These are phyloP conservation scores for Eptesicus fuscus DNA, from an alignment of 2,113 vertebrate species.

Conservation along the genomic window DNA sequence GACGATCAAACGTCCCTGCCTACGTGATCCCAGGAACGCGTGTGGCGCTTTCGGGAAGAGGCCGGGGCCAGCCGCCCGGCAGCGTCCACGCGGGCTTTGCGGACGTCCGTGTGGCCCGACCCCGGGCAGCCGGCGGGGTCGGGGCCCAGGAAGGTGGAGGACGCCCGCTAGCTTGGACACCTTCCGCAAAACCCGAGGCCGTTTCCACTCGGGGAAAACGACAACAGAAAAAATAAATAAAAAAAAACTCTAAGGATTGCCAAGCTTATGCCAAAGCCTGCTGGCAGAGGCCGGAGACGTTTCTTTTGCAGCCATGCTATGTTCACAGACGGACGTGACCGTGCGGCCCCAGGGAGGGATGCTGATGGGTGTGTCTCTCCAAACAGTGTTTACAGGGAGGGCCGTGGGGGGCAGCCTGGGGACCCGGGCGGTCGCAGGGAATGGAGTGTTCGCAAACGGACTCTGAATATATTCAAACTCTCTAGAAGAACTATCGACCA, in stretches of 20 bases:
- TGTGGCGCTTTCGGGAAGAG: slow-evolving; percentile 75
- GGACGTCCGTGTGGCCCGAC: slow-evolving; percentile 50
- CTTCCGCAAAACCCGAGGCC: slow-evolving; percentile 47
- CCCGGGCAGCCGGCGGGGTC: slow-evolving; percentile 47
- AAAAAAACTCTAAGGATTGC: slow-evolving; percentile 55
- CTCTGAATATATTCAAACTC: slow-evolving; percentile 80
- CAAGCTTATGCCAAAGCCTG: slow-evolving; percentile 69
- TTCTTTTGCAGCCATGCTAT: slow-evolving; percentile 62
- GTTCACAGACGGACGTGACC: slow-evolving; percentile 69
- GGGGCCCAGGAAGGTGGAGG: slow-evolving; percentile 50
- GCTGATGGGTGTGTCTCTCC: slow-evolving; percentile 67
- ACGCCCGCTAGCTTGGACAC: slow-evolving; percentile 65
- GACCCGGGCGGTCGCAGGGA: slow-evolving; percentile 62
- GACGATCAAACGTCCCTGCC: slow-evolving; percentile 90
- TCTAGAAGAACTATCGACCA: slow-evolving; percentile 80
- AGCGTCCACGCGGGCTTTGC: slow-evolving; percentile 41
- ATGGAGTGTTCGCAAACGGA: slow-evolving; percentile 74
- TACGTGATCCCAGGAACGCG: slow-evolving; percentile 78
- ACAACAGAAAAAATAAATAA: slow-evolving; percentile 32
- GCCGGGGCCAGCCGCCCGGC: slow-evolving; percentile 36
- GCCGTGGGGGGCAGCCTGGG: slow-evolving; percentile 55
- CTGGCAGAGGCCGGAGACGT: slow-evolving; percentile 69
- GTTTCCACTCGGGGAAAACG: slow-evolving; percentile 65
- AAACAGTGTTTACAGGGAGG: slow-evolving; percentile 72
- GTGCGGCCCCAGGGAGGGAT: slow-evolving; percentile 51